Evolutionary conservation across 2,113 vertebrate species (phyloP), one percentile per base, ranked within the genome.

Genomic region (Mystacornis crossleyi): DNA sequence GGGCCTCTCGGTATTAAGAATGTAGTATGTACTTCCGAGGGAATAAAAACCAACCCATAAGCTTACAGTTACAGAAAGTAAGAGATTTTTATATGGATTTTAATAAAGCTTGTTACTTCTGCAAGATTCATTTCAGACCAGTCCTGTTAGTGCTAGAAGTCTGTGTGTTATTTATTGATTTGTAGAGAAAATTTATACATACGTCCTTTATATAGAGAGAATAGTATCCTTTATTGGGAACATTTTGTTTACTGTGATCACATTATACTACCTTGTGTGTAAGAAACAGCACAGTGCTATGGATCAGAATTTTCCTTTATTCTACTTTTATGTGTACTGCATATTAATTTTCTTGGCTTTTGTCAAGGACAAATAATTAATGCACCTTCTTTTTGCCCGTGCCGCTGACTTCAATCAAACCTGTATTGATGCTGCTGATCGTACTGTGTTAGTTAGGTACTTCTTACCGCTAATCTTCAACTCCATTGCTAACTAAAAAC

Each of bases 11-110:
- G 10, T n/a, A 8, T 74, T 23, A 48, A 36, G 28, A 64, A 21
- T 0, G 2, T 40, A 28, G 3, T 36, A 15, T 2, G 2, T 72
- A 25, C 19, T 60, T 81, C 14, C 6, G 5, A 33, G 29, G 16
- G 16, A 60, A 42, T 47, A 77, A 73, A 81, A 88, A 21, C 3
- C 19, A 25, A 23, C 14, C 28, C n/a, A 9, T 61, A 48, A 62
- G 5, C 18, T 24, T 70, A 55, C 3, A 4, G 16, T 50, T 86
- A 60, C 10, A 51, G 47, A 66, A 82, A 71, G 38, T 21, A 12
- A 0, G 2, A 81, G 15, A 19, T 38, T 67, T 51, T 66, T n/a
- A 4, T 61, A 5, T 34, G 33, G 33, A 51, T 53, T 87, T 80
- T 38, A 43, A 14, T 58, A 72, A 51, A 77, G 8, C 9, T 43